These are phyloP conservation scores for Mormoops blainvillei DNA, from an alignment of 2,113 vertebrate species.

Conservation along the genomic window DNA sequence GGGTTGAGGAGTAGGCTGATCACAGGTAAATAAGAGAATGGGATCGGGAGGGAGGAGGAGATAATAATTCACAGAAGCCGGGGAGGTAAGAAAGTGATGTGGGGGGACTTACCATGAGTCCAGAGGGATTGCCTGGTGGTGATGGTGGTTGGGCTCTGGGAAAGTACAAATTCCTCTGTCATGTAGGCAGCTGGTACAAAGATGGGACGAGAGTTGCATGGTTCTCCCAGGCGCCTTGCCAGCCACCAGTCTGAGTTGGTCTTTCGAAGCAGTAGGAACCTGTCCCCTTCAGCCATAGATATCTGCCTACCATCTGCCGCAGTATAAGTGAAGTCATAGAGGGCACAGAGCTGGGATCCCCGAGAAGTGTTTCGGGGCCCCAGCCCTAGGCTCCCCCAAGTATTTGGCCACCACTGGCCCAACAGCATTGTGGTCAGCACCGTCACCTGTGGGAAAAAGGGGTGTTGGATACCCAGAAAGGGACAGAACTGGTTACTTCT, in stretches of 20 bases:
- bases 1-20: background rate
- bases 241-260: slow-evolving; percentile 93
- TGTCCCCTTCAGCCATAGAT: slow-evolving; percentile 88
- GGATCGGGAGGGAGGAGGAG: background rate
- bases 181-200: slow-evolving; percentile 91
- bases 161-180: slow-evolving; percentile 75
- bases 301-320: slow-evolving; percentile 85
- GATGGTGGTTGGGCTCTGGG: slow-evolving; percentile 62
- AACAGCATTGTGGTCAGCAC: slow-evolving; percentile 82
- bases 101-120: slow-evolving; percentile 18
- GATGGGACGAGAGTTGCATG: slow-evolving; percentile 83
- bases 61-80: background rate
- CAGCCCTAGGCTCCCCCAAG: slow-evolving; percentile 66
- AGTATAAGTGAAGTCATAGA: slow-evolving; percentile 87
- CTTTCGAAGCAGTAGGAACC: slow-evolving; percentile 89
- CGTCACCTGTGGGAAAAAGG: slow-evolving; percentile 14
- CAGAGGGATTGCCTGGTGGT: slow-evolving; percentile 55
- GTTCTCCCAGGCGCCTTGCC: slow-evolving; percentile 83
- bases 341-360: slow-evolving; percentile 80
- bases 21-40: background rate
- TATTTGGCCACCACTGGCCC: slow-evolving; percentile 72
- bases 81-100: background rate
- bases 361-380: background rate
- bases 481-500: background rate
- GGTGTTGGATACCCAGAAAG: background rate